Evolutionary conservation across 2,797 vertebrate species (phyloP), one percentile per base, ranked within the genome.

Genomic region (Coreius guichenoti): DNA sequence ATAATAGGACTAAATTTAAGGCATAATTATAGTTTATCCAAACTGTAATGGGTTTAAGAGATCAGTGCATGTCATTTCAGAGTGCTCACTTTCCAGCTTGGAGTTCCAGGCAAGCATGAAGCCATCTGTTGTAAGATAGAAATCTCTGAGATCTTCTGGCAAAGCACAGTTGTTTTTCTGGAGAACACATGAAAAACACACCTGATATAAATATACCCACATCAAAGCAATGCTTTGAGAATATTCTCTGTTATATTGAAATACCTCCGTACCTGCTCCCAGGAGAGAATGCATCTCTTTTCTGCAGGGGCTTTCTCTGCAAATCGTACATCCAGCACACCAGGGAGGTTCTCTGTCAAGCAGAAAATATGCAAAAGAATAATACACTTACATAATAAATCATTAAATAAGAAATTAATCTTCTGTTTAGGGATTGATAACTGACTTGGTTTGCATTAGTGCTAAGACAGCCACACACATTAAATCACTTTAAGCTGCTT

Each of bases 71-170:
- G 33, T n/a, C 33, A 33, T 33, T 67, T 63, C n/a, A 49, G 8
- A 5, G 6, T 16, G 92, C 94, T 82, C 92, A 98, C 98, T 94
- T 83, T 98, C 97, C 0, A 97, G 90, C 90, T 97, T 99, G 70
- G 98, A 95, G 54, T 91, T 97, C 98, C 98, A 99, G 6, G 96
- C 96, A 90, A 99, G 95, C 23, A 96, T 96, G 82, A 99, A 98
- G 81, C 98, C 97, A 89, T 99, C 97, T 0, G 96, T 97, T 90
- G 98, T 98, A 83, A 98, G 94, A 89, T 98, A 99, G 89, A 99
- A 99, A 91, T 98, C 97, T 93, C 96, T 96, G 82, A 99, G 91
- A 92, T 99, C 98, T 67, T 98, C 97, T 47, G 98, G 98, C 84
- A 99, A 93, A 83, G 94, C 45, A 47, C 98, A 99, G 11, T 93